Conservation (phyloP, 1,140 invertebrate species). For the Phthorimaea operculella region DNA sequence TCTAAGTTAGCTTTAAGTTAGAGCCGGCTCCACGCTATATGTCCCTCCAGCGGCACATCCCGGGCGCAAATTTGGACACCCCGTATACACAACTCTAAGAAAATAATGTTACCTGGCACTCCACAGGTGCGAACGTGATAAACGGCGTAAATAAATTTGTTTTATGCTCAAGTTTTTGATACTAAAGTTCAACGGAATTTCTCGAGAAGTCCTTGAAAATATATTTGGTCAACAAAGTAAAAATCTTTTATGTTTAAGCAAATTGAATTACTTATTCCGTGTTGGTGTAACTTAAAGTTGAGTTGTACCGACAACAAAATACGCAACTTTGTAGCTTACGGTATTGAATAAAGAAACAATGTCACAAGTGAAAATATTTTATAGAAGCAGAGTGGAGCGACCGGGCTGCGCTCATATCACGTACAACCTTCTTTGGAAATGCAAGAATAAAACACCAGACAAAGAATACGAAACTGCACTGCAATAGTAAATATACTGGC, state of each 20-base stretch:
- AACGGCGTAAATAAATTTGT: no score
- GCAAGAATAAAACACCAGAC: slow-evolving; percentile 44
- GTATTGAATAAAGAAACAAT: slow-evolving; percentile 30
- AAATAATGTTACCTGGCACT: neutral
- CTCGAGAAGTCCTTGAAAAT: no score
- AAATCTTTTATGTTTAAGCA: no score
- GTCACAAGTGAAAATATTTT: slow-evolving; percentile 44
- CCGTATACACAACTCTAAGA: neutral
- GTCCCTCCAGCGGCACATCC: neutral
- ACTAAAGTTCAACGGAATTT: no score
- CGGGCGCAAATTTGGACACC: neutral
- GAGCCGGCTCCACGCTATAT: slow-evolving; percentile 1
- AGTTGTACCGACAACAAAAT: no score
- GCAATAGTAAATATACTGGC: slow-evolving; percentile 37
- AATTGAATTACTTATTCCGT: no score
- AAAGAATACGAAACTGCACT: slow-evolving; percentile 34
- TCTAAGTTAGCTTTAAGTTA: slow-evolving; percentile 16
- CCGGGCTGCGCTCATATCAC: slow-evolving; percentile 31
- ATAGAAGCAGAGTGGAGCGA: slow-evolving; percentile 26
- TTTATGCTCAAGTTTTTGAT: no score
- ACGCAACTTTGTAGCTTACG: slow-evolving; percentile 13
- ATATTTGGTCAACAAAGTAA: no score
- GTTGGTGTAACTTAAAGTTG: no score
- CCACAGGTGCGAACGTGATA: neutral
- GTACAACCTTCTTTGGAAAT: slow-evolving; percentile 33